phyloP scores from a whole-genome alignment of 2,113 vertebrate species.

The Scophthalmus maximus region DNA sequence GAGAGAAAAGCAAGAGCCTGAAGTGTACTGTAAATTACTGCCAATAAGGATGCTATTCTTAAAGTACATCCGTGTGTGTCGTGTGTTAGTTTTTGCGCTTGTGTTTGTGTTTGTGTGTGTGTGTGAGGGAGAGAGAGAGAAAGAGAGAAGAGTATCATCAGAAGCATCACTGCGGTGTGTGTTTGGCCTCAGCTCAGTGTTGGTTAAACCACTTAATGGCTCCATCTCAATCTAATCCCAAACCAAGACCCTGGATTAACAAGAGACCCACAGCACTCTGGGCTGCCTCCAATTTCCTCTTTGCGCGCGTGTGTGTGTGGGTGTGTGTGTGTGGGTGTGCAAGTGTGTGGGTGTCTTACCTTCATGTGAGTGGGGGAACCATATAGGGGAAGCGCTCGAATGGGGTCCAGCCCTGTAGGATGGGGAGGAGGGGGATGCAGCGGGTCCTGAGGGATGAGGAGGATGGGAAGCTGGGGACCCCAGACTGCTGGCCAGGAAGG shows the following conservation, averaged over 20 bases:
- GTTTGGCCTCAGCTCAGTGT: conserved; percentile 67
- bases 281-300: conserved; percentile 32
- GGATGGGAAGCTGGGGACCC: conserved; percentile 87
- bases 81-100: conserved; percentile 4
- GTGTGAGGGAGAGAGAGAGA: no score
- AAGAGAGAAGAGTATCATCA: conserved; percentile 67
- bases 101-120: conserved; percentile 29
- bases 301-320: conserved; percentile 21
- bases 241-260: conserved; percentile 77
- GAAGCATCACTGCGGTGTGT: conserved; percentile 56
- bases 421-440: conserved; percentile 89
- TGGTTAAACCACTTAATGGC: conserved; percentile 80
- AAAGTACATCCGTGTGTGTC: not conserved
- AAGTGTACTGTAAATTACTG: conserved; percentile 9
- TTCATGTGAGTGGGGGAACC: conserved; percentile 98
- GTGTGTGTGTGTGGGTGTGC: conserved; percentile 24
- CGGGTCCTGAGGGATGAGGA: conserved; percentile 85
- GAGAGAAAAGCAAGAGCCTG: not conserved
- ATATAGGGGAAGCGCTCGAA: conserved; percentile 92
- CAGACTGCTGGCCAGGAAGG: conserved; percentile 94
- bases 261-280: conserved; percentile 52
- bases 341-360: conserved; percentile 80
- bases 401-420: conserved; percentile 90
- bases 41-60: not conserved
- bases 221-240: conserved; percentile 76